Evolutionary conservation across 2,888 invertebrate genomes (phyloP), one percentile per base, ranked within the genome.

Genomic region (Gastracanthus pulcherrimus): DNA sequence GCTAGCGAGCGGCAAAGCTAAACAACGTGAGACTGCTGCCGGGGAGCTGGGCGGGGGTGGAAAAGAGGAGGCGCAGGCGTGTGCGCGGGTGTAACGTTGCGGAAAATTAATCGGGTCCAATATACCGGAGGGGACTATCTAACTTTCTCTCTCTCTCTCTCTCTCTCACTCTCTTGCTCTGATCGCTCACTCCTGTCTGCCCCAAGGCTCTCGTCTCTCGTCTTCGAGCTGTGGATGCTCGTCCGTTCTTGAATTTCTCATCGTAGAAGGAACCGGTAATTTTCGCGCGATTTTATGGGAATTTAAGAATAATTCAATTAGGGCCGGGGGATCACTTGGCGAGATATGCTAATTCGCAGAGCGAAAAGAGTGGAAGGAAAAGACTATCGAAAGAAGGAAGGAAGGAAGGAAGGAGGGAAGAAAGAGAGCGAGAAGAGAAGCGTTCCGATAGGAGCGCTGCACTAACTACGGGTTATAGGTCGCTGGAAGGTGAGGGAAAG

Each of bases 291-390:
- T 91, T 91, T 91, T 91, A 91, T 90, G 90, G 91, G 91, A 91
- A 91, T 91, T 90, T 91, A 90, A 91, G 90, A 91, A 91, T 91
- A 91, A 91, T 91, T 91, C 91, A 91, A 91, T 91, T 91, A 91
- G 90, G 88, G 86, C 84, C 88, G 88, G 88, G 89, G 90, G 90
- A 90, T 90, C 89, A 89, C 89, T 90, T 89, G 64, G 86, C 88
- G 86, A 90, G 91, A 91, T 91, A 91, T 91, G 91, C 91, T 91
- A 91, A 91, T 91, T 88, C 87, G 79, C 82, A 85, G 84, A 84
- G 69, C 60, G 74, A 83, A 80, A 79, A 74, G 55, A 62, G 36
- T 19, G 62, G n/a, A n/a, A n/a, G n/a, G n/a, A n/a, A n/a, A n/a
- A n/a, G n/a, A n/a, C n/a, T n/a, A n/a, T n/a, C 34, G 19, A 55